These are phyloP conservation scores for Phlogophora meticulosa DNA, from an alignment of 2,888 invertebrate species.

Conservation along the genomic window DNA sequence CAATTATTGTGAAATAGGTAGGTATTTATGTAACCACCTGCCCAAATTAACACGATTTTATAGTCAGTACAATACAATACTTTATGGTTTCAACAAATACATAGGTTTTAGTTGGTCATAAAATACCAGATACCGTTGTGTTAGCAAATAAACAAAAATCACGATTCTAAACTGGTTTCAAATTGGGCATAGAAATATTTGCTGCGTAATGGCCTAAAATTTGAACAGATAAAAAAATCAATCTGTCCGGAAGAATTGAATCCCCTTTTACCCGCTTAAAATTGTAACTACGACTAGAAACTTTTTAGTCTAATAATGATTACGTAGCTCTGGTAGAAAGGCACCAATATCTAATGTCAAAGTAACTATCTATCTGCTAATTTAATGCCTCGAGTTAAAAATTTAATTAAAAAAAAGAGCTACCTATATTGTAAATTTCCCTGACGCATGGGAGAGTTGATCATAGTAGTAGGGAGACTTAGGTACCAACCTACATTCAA, in stretches of 20 bases:
- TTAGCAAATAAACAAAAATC: slow-evolving; percentile 15
- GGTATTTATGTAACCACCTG: slow-evolving; percentile 30
- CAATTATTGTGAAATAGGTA: slow-evolving; percentile 1
- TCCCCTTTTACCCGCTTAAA: too few species aligned
- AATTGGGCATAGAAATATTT: slow-evolving; percentile 8
- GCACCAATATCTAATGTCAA: too few species aligned
- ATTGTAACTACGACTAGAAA: too few species aligned
- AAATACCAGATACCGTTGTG: background rate
- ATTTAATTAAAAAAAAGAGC: too few species aligned
- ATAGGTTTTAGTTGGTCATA: background rate
- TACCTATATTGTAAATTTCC: too few species aligned
- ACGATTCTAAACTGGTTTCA: slow-evolving; percentile 13
- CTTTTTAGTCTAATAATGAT: too few species aligned
- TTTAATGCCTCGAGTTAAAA: too few species aligned
- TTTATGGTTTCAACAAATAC: slow-evolving; percentile 8
- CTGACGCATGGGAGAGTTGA: too few species aligned
- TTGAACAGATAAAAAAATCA: background rate
- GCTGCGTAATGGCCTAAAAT: slow-evolving; percentile 21
- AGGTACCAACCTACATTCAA: background rate
- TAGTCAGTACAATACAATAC: background rate
- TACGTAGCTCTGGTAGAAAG: too few species aligned
- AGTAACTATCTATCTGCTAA: too few species aligned
- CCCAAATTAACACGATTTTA: slow-evolving; percentile 28
- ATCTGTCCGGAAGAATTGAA: too few species aligned
- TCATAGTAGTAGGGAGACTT: too few species aligned